Evolutionary conservation across 1,140 invertebrate genomes (phyloP), one percentile per base, ranked within the genome.

Genomic region (Steinernema feltiae): DNA sequence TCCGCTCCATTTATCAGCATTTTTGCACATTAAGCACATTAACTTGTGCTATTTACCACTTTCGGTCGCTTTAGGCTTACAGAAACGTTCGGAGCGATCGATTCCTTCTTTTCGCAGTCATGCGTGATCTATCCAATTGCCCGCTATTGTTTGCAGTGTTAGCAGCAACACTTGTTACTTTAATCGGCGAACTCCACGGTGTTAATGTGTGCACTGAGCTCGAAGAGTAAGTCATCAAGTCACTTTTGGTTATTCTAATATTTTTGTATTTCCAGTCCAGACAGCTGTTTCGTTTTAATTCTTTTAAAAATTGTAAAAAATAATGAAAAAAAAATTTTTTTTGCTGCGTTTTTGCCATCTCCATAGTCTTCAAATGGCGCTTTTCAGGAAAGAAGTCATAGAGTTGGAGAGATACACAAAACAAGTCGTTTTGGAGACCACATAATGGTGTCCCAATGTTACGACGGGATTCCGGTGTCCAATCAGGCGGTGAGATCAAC

Each of bases 401-500:
- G 75, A 78, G 21, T 53, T 82, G n/a, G 80, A 83, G 35, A 82
- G 81, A 29, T 77, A 82, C 30, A 74, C 74, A 35, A 71, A 77
- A 18, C 74, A 63, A 15, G 84, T 85, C 7, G 71, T 77, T 24
- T 71, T 82, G 1, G 73, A 75, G 17, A 84, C 84, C 0, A 77
- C 71, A 15, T 70, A 75, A 48, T 53, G 72, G 29, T 85, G 83
- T 48, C 74, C 78, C 1, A 81, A 86, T 35, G 30, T 79, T 29
- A 69, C 75, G 7, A 76, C 82, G 70, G 80, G 78, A 24, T 85
- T 85, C 69, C 41, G 77, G 46, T 85, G 83, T 70, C 35, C 75
- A 27, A 74, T 74, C n/a, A 82, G 73, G n/a, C 85, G 77, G 82
- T 84, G 69, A 78, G 81, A 73, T 18, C n/a, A 46, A 46, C 41